Conservation (phyloP, 2,888 invertebrate genomes). For the Scaeva pyrastri region DNA sequence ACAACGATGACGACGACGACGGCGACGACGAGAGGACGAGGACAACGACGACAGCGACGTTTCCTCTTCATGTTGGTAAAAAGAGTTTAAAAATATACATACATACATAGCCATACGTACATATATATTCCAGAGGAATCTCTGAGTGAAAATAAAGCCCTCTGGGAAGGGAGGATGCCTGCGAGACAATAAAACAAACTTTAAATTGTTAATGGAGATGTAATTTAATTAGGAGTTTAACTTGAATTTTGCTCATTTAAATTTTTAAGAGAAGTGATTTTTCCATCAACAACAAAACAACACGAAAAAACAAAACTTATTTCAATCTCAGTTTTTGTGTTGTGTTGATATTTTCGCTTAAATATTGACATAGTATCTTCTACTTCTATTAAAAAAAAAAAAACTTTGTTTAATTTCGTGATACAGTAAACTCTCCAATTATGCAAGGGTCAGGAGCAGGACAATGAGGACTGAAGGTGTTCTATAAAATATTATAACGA, state of each 20-base stretch:
- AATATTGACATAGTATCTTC: neutral
- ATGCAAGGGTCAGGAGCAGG: no score
- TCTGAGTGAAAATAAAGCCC: constrained; percentile 35
- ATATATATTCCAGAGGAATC: constrained; percentile 30
- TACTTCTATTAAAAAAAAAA: no score
- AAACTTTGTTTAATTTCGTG: neutral
- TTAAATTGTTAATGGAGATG: constrained; percentile 70
- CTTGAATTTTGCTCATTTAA: constrained; percentile 51
- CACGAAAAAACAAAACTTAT: no score
- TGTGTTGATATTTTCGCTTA: neutral
- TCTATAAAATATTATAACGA: no score
- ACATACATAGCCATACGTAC: no score
- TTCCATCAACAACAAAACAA: neutral
- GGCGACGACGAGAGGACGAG: no score
- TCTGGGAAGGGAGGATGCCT: constrained; percentile 17
- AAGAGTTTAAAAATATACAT: constrained; percentile 29
- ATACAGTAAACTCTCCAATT: neutral
- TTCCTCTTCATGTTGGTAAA: constrained; percentile 41
- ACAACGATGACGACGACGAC: no score
- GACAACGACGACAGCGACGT: constrained; percentile 13
- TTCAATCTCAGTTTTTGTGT: neutral
- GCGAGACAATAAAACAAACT: constrained; percentile 54
- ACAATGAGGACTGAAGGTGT: no score
- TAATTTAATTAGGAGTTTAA: constrained; percentile 61
- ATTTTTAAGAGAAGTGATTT: constrained; percentile 36